Evolutionary conservation across 2,797 vertebrate species (phyloP), one percentile per base, ranked within the genome.

Genomic region (Typhlichthys subterraneus): DNA sequence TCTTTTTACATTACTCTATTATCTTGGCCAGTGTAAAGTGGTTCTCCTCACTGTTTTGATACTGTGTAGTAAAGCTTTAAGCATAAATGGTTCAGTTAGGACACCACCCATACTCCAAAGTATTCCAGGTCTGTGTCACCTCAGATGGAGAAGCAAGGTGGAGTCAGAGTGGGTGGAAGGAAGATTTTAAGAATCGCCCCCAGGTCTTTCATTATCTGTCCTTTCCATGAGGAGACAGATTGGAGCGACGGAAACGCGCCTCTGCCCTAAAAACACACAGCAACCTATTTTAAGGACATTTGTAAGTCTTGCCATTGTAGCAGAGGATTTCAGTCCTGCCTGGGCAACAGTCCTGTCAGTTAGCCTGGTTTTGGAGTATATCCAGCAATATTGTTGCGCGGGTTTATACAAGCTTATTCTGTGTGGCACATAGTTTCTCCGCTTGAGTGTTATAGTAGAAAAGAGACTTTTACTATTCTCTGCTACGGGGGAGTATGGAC

Each of bases 161-260:
- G 79, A 88, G 84, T 88, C 81, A 72, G 85, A 84, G 85, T 75
- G 80, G 70, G 70, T 81, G 70, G 86, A 84, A 88, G 87, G 83
- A 89, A 90, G 85, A 90, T 85, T 85, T 83, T 76, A 81, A 79
- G 80, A 81, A 63, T 88, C 83, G 79, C 90, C 89, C 87, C 84
- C 84, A 84, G 88, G 85, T 85, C 87, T 87, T 81, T 79, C 89
- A 77, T 87, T 93, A 91, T 92, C 91, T 88, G 88, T 87, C 85
- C 87, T 90, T 93, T 93, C 93, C 92, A 92, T 92, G 88, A 91
- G 84, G 85, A 76, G 77, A 81, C 89, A 91, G 88, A 92, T 90
- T 86, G 85, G 86, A 89, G 88, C 87, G 86, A 83, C 80, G 88
- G 89, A 92, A 91, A 91, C 79, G 77, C 61, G 79, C 82, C 78